Percentiles rank a stretch among this genome's conserved stretches.
phyloP scores from a whole-genome alignment of 2,113 vertebrate genomes.

The Eubucco bourcierii region DNA sequence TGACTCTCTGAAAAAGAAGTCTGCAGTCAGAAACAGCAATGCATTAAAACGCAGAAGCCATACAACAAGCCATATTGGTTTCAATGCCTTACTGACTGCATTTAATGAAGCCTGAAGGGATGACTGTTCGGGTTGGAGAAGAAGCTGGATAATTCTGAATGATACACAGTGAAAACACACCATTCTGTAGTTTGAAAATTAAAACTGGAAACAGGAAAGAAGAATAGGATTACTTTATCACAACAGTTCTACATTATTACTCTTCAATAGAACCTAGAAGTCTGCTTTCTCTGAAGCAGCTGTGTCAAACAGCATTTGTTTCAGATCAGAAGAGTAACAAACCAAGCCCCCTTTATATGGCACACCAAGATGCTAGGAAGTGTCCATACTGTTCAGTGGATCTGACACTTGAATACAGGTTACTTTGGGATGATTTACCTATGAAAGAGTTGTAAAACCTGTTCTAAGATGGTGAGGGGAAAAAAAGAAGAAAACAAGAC shows the following conservation, averaged over 20 bases:
- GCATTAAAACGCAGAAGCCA: background rate
- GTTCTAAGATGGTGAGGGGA: background rate
- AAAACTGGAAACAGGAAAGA: background rate
- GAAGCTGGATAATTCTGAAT: background rate
- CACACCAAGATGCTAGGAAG: background rate
- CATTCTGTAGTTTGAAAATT: background rate
- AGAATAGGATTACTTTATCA: background rate
- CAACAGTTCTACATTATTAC: background rate
- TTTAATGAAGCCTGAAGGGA: slow-evolving; percentile 21
- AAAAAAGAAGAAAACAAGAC: background rate
- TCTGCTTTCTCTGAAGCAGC: background rate
- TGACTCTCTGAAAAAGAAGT: background rate
- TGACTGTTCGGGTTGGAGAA: background rate
- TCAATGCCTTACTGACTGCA: background rate
- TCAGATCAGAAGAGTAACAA: background rate
- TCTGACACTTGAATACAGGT: background rate
- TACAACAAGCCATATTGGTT: background rate
- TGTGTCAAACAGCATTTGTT: background rate
- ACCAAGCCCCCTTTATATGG: background rate
- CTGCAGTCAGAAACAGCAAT: background rate
- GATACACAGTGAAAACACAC: background rate
- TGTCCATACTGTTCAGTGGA: background rate
- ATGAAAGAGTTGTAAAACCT: background rate
- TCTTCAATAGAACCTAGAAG: background rate
- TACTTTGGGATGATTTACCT: background rate